These are phyloP conservation scores for Rhagoletis pomonella DNA, from an alignment of 1,140 invertebrate species.

Conservation along the genomic window DNA sequence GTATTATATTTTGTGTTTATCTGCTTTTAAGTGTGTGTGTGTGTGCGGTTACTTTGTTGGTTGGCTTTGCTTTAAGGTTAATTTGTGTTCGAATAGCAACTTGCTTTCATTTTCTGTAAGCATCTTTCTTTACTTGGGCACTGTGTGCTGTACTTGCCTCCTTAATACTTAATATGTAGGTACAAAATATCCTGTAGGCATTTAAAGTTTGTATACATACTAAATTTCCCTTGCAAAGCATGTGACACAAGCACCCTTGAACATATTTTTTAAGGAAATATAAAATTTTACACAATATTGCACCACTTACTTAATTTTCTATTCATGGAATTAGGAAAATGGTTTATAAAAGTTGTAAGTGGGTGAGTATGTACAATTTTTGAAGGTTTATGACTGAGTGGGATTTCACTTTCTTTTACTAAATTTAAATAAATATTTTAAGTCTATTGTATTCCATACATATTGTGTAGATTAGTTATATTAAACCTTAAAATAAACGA, in stretches of 20 bases:
- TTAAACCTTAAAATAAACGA: no score
- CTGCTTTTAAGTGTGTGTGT: background rate
- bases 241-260: background rate
- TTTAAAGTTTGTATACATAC: background rate
- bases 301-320: background rate
- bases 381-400: background rate
- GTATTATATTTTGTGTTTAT: background rate
- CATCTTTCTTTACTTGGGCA: background rate
- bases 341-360: no score
- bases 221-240: constrained; percentile 11
- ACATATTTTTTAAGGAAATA: constrained; percentile 4
- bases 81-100: constrained; percentile 23
- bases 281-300: constrained; percentile 33
- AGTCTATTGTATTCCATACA: no score
- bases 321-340: background rate
- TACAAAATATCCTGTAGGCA: constrained; percentile 4
- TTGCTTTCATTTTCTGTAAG: constrained; percentile 30
- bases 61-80: constrained; percentile 4
- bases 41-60: background rate
- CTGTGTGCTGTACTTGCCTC: background rate
- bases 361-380: background rate
- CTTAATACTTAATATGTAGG: background rate
- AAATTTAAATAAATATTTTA: no score
- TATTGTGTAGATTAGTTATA: no score
- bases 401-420: no score